A percentile compares a stretch with the other conserved stretches of the same genome.
These are phyloP conservation scores for Ornithoptera priamus DNA, from an alignment of 2,888 invertebrate genomes.

Conservation along the genomic window DNA sequence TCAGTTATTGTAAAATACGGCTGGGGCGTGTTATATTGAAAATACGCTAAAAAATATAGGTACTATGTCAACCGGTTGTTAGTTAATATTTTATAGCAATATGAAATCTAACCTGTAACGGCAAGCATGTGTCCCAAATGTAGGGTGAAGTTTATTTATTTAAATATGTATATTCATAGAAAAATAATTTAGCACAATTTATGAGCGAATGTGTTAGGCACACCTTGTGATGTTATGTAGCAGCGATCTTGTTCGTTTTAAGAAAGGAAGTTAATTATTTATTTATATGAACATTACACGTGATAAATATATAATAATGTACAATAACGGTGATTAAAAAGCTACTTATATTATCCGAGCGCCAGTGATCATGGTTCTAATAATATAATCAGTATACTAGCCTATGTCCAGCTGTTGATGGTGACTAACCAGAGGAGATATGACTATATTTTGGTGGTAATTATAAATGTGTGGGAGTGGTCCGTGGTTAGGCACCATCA, in stretches of 20 bases:
- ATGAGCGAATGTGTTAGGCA: not conserved
- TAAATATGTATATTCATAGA: constrained; percentile 7
- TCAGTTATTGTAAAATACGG: constrained; percentile 1
- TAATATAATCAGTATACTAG: too few relatives aligned
- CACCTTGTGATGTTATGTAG: not conserved
- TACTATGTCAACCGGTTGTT: not conserved
- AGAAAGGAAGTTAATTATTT: too few relatives aligned
- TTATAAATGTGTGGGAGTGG: too few relatives aligned
- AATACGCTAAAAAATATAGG: constrained; percentile 18
- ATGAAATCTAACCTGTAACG: not conserved
- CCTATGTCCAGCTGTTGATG: too few relatives aligned
- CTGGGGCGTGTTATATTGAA: constrained; percentile 11
- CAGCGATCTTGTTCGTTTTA: not conserved
- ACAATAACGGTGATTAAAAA: too few relatives aligned
- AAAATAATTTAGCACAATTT: constrained; percentile 11
- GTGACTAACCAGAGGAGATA: too few relatives aligned
- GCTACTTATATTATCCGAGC: too few relatives aligned
- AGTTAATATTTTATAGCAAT: constrained; percentile 3
- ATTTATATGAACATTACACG: too few relatives aligned
- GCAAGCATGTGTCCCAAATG: constrained; percentile 3
- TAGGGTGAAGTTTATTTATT: not conserved
- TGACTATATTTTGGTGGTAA: too few relatives aligned
- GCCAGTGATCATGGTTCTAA: too few relatives aligned
- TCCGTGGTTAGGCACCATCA: too few relatives aligned
- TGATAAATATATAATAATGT: too few relatives aligned